Percentiles rank a stretch among this genome's conserved stretches.
Evolutionary conservation across 2,797 vertebrate species (phyloP).

Genomic region (Peromyscus eremicus): DNA sequence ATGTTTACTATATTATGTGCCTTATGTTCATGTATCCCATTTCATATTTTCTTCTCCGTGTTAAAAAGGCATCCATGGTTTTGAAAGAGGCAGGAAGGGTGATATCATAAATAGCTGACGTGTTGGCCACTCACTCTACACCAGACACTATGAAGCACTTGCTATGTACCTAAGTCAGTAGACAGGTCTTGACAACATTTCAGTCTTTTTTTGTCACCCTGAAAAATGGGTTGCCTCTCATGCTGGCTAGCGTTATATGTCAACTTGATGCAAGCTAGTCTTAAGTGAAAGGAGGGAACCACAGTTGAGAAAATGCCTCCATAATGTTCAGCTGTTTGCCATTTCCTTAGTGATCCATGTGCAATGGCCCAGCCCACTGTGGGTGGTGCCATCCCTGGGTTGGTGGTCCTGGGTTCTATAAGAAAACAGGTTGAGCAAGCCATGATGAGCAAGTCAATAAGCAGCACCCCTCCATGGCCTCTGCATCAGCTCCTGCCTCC

Average conservation of each 20-base stretch:
- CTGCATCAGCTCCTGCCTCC: background rate
- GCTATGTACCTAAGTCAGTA: background rate
- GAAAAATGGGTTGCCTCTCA: background rate
- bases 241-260: background rate
- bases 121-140: background rate
- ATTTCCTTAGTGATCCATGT: background rate
- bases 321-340: background rate
- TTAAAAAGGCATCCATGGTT: background rate
- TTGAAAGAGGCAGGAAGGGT: background rate
- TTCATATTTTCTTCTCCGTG: background rate
- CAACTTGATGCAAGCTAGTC: background rate
- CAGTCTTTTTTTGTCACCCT: constrained; percentile 1
- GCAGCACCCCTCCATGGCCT: no score
- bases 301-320: background rate
- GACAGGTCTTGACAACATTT: background rate
- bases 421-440: background rate
- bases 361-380: no score
- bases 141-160: background rate
- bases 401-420: background rate
- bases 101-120: background rate
- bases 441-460: background rate
- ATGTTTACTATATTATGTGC: background rate
- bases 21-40: background rate
- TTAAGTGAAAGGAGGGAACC: background rate
- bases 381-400: background rate